phyloP scores from a whole-genome alignment of 2,113 vertebrate species.

The Antechinus flavipes region DNA sequence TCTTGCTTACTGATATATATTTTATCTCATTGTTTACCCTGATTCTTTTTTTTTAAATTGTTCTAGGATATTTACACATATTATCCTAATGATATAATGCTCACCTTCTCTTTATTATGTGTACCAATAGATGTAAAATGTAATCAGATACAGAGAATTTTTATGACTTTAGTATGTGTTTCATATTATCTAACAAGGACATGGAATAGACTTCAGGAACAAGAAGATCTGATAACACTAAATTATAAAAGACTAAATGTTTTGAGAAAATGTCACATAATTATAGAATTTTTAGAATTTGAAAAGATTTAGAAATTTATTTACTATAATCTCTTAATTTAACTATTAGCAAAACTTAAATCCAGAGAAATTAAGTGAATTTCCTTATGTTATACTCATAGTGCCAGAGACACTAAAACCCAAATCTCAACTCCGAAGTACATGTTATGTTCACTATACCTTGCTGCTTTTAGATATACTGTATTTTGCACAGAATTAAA shows the following conservation, averaged over 20 bases:
- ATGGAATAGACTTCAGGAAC: not conserved
- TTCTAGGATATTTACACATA: not conserved
- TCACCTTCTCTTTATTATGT: slow-evolving; percentile 19
- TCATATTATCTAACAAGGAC: slow-evolving; percentile 22
- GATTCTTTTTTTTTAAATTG: not conserved
- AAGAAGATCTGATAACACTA: slow-evolving; percentile 11
- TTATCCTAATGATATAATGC: not conserved
- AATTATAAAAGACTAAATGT: not conserved
- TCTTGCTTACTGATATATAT: slow-evolving; percentile 7
- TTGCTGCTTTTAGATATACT: not conserved
- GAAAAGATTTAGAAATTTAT: not conserved
- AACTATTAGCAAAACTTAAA: slow-evolving; percentile 4
- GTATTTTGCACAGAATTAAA: not conserved
- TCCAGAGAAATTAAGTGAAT: slow-evolving; percentile 21
- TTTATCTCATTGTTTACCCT: slow-evolving; percentile 20
- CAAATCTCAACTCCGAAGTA: slow-evolving; percentile 20
- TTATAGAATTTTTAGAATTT: not conserved
- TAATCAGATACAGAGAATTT: not conserved
- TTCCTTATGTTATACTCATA: not conserved
- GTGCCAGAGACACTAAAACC: not conserved
- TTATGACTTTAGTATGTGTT: not conserved
- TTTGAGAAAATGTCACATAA: not conserved
- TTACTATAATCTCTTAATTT: not conserved
- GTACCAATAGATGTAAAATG: not conserved
- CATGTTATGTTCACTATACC: not conserved